Conservation (phyloP, 2,797 vertebrate species). For the Pteronotus mesoamericanus region DNA sequence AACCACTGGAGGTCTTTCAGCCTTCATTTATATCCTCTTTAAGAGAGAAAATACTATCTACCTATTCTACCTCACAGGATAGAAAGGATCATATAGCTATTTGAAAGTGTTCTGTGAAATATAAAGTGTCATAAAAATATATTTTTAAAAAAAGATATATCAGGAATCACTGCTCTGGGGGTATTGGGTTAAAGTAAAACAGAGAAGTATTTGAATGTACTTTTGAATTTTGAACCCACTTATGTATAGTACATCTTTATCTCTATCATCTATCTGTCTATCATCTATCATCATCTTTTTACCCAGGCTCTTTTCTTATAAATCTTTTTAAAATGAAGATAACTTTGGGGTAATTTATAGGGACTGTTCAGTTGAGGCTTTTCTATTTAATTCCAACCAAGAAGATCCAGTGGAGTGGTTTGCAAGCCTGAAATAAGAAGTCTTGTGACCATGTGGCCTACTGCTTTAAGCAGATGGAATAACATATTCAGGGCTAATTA, state of each 20-base stretch:
- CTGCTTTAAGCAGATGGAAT: slow-evolving; percentile 60
- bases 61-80: neutral
- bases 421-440: neutral
- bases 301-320: neutral
- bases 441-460: slow-evolving; percentile 45
- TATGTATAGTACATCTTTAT: neutral
- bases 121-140: neutral
- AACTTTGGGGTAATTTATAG: neutral
- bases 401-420: neutral
- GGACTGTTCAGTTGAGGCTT: neutral
- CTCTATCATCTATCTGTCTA: no score
- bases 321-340: slow-evolving; percentile 29
- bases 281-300: no score
- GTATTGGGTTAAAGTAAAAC: neutral
- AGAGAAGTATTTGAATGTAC: slow-evolving; percentile 1
- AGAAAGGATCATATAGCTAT: neutral
- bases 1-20: neutral
- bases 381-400: slow-evolving; percentile 16
- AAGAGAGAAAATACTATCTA: slow-evolving; percentile 23
- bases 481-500: slow-evolving; percentile 59
- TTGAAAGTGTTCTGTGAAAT: slow-evolving; percentile 17
- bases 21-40: slow-evolving; percentile 22
- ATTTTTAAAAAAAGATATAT: neutral
- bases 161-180: neutral
- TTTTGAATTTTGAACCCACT: neutral